phyloP scores from a whole-genome alignment of 2,113 vertebrate genomes.

The Petroica traversi region DNA sequence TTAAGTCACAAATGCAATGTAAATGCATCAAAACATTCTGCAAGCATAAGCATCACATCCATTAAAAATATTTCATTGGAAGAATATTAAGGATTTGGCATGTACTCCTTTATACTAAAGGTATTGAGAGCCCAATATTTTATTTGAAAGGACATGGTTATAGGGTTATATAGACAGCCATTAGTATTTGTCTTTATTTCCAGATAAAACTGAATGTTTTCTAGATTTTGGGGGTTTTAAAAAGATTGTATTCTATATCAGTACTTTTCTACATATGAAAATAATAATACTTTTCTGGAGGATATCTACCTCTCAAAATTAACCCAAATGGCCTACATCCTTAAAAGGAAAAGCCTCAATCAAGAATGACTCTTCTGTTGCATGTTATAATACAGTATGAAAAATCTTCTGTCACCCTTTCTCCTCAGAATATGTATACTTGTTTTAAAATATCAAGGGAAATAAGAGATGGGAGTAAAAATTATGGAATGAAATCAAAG shows the following conservation, averaged over 20 bases:
- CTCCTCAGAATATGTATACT: background rate
- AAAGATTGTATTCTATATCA: background rate
- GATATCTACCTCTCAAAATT: background rate
- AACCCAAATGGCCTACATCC: background rate
- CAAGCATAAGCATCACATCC: constrained; percentile 10
- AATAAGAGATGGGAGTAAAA: background rate
- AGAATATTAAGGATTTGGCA: background rate
- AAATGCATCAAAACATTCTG: constrained; percentile 39
- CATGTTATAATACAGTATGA: background rate
- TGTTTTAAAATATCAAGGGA: background rate
- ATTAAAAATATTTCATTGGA: background rate
- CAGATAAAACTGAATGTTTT: background rate
- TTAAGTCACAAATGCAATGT: constrained; percentile 20
- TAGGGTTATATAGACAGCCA: too few species aligned
- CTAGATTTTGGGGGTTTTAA: background rate
- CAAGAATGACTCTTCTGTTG: background rate
- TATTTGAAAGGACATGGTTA: background rate
- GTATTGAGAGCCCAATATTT: background rate
- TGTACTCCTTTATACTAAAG: background rate
- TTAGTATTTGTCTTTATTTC: background rate
- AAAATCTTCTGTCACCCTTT: background rate
- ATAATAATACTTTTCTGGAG: background rate
- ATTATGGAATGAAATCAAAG: background rate
- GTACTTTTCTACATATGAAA: background rate
- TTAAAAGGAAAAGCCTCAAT: background rate